Conservation (phyloP, 2,113 vertebrate genomes). For the Callopanchax toddi region DNA sequence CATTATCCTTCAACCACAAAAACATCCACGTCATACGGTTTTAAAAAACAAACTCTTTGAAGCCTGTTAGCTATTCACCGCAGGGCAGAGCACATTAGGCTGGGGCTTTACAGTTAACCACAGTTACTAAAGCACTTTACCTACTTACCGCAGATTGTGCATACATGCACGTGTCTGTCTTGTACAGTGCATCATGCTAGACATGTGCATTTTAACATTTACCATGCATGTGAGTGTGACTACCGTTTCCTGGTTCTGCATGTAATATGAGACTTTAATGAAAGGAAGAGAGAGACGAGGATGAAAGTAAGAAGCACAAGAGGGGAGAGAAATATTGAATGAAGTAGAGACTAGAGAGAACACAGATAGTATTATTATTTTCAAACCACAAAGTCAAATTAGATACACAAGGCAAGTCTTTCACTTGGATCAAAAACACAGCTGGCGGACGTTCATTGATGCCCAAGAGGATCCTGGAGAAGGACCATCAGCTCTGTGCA, state of each 20-base stretch:
- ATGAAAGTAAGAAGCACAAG: constrained; percentile 39
- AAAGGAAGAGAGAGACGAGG: constrained; percentile 50
- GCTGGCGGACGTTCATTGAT: too few species aligned
- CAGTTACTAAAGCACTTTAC: constrained; percentile 67
- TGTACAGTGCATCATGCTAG: constrained; percentile 6
- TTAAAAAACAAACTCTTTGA: constrained; percentile 70
- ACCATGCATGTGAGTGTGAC: constrained; percentile 17
- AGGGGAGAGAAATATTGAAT: constrained; percentile 48
- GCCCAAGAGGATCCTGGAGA: too few species aligned
- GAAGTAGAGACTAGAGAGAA: constrained; percentile 16
- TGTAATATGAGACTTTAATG: constrained; percentile 73
- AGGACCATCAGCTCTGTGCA: not conserved
- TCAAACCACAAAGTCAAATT: constrained; percentile 46
- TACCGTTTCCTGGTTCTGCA: constrained; percentile 14
- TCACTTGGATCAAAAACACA: too few species aligned
- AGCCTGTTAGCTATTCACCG: constrained; percentile 75
- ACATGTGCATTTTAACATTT: constrained; percentile 11
- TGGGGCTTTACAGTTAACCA: constrained; percentile 71
- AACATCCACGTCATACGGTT: constrained; percentile 64
- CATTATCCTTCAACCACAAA: constrained; percentile 73
- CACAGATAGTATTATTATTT: constrained; percentile 36
- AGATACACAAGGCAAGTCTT: constrained; percentile 5
- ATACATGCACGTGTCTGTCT: not conserved
- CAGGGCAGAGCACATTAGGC: constrained; percentile 72
- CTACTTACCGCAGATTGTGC: constrained; percentile 49